Evolutionary conservation across 2,113 vertebrate genomes (phyloP), one percentile per base, ranked within the genome.

Genomic region (Leucopsar rothschildi): DNA sequence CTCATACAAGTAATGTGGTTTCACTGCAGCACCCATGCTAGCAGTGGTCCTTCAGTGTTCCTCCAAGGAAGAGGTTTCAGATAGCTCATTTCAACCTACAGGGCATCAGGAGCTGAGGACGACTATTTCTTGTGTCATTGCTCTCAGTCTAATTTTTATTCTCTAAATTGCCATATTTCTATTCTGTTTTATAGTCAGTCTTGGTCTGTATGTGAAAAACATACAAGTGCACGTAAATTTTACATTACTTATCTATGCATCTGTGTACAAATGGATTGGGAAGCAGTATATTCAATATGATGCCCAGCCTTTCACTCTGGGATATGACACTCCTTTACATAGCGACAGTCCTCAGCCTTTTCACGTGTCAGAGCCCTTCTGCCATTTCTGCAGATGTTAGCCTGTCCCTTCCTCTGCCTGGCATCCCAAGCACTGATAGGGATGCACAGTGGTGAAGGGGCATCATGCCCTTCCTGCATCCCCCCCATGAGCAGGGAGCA

Each of bases 401-500:
- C 31, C 35, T 22, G 28, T 16, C 17, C n/a, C 45, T n/a, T 82
- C 27, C 37, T 69, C 75, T 80, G 70, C 37, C 28, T 7, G 1
- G 27, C 25, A 19, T 5, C 35, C 55, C 31, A 19, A 45, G n/a
- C 2, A 1, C 31, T 22, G n/a, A 13, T 1, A 28, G 39, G 25
- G 35, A 39, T 45, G 29, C 12, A 3, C 20, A 31, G 45, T 18
- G 52, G 12, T 15, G 81, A 71, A 52, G 15, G 53, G 17, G 42
- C 27, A 15, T 24, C 39, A 1, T 50, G 28, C 5, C n/a, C 42
- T 71, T 35, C 28, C 83, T 65, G 40, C 53, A 44, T 27, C 8
- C n/a, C 31, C 64, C 39, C 57, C 3, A 1, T 0, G 0, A 82
- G 39, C 11, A 1, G 27, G 37, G 44, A 47, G 29, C 0, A 0